Base-by-base conservation (phyloP, 2,797 vertebrate genomes). In the Danio tinwini region DNA sequence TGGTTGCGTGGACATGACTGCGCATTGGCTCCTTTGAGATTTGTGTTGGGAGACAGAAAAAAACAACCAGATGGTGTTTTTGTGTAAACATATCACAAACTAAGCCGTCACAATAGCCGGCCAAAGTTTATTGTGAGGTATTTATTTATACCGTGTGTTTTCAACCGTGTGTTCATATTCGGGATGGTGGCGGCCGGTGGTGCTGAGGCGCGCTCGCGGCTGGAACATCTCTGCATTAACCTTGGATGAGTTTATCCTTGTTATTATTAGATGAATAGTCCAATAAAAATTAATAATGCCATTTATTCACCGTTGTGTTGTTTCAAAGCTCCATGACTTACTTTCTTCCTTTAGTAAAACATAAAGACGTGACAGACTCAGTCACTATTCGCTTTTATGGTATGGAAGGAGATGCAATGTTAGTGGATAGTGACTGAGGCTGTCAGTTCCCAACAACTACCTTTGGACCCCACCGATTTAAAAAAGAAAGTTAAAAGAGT, bases 41-140 rank as follows among this genome's bases (percentile, higher is more conserved):
- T 70, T 68, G 47, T 69, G 47, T 63, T 72, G 65, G 44, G 37
- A 37, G 44, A 71, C 17, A 69, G n/a, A 53, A 12, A 67, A 56
- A 82, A 76, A 55, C 81, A 64, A 62, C 52, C 65, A 72, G 53
- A 72, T 79, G 71, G 42, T 71, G 58, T 42, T 14, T 29, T 47
- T 63, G 65, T 76, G 37, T 70, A 67, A 76, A 75, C 67, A 76
- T 12, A 67, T 65, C 29, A 16, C 44, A 12, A 40, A 50, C 11
- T 53, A 52, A 74, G 16, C 71, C 55, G 11, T 50, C 55, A 61
- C 44, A 44, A 44, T 45, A 65, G 53, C 37, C 13, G 3, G 13
- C 10, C 7, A 14, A 80, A 56, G 67, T 80, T 58, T 45, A 71
- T 61, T 40, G 16, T 70, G 56, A 40, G n/a, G 29, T 58, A 14